Base-by-base conservation (phyloP, 2,797 vertebrate genomes). In the Bradypodion pumilum region DNA sequence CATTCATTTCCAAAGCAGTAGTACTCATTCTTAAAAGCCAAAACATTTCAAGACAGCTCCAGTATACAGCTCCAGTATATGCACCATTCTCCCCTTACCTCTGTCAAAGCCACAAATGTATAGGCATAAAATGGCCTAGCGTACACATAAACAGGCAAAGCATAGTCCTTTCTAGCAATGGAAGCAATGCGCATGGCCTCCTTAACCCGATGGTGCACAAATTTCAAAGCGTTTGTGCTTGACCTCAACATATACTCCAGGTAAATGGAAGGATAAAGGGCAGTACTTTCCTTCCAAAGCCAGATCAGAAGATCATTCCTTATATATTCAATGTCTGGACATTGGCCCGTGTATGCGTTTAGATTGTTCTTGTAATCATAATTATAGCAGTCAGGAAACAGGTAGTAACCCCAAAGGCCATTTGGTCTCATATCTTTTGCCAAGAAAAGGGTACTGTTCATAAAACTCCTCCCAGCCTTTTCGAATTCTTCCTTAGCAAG, bases 311-410 rank as follows among this genome's bases (percentile, higher is more conserved):
- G 95, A 89, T 98, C 97, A 13, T 98, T 98, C 23, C 94, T 96
- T 29, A 95, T 94, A 4, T 97, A 94, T 85, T 99, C 98, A 37
- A 98, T 95, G 25, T 95, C 93, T 56, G 97, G 98, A 60, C 98
- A 99, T 85, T 97, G 95, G 0, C 97, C 97, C 0, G 96, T 98
- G 90, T 97, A 98, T 1, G 73, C 88, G 1, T 96, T 91, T 1
- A 97, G 95, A 63, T 97, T 95, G 69, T 95, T 93, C 88, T 98
- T 98, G 89, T 98, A 98, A 78, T 97, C 96, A 0, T 98, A 98
- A 92, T 98, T 99, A 93, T 98, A 98, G 91, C 97, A 98, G 88
- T 98, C 97, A 42, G 98, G 97, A 88, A 98, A 98, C 60, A 99
- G 95, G 86, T 98, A 98, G 94, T 98, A 98, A 6, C 97, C 97